Evolutionary conservation across 2,797 vertebrate species (phyloP), one percentile per base, ranked within the genome.

Genomic region (Intellagama lesueurii): DNA sequence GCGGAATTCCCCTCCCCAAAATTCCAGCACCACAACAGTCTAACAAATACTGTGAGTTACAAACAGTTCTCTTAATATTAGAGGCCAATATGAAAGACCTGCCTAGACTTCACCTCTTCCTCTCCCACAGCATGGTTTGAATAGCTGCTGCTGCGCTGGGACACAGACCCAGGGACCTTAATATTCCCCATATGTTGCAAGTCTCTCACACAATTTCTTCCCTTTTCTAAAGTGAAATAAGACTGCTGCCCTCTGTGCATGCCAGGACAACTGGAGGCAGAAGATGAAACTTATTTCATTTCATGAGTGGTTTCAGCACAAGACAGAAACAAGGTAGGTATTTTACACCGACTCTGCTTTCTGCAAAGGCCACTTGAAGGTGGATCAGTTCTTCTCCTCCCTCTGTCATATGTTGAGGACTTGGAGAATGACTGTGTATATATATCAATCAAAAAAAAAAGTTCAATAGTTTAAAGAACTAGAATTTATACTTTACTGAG

Each of bases 401-500:
- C 40, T 40, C 40, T 40, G 40, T 40, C 40, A 40, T 40, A 40
- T 40, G 40, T 3, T 40, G 40, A 40, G 40, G 40, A 40, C 40
- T 40, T 40, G 40, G 40, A 40, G 40, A 40, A 40, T 40, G 40
- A 40, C 3, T 40, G 40, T 40, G 40, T 40, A 40, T 40, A 40
- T 40, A 40, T 40, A 24, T 8, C 22, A 30, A 28, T 28, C 68
- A 70, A 70, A 26, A 56, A 7, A 28, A 26, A 70, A 30, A 8
- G 7, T 30, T 28, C 28, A 30, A n/a, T n/a, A 12, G 70, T 14
- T n/a, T 72, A 72, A 72, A 30, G 28, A 72, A 72, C 9, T 87
- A 88, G 73, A 5, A 56, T 80, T n/a, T 24, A 66, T 88, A 66
- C 60, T 60, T 47, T 40, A 12, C 79, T 91, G 87, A 40, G 12